These are phyloP conservation scores for Oryzaephilus surinamensis DNA, from an alignment of 1,140 invertebrate genomes.

Conservation along the genomic window DNA sequence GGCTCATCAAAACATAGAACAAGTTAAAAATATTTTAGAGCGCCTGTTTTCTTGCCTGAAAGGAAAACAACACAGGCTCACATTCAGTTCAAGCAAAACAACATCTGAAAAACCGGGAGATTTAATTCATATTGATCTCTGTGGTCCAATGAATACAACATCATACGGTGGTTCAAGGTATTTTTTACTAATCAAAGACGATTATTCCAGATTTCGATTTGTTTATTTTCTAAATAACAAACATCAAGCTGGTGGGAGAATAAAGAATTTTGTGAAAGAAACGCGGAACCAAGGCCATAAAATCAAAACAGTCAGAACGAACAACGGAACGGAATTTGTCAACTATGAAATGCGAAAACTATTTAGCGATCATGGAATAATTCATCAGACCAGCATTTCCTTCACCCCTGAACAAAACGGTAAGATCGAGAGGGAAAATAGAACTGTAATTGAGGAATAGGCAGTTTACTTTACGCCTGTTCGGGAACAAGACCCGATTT, in stretches of 20 bases:
- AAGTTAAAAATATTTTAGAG: no score
- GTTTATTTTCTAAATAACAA: constrained; percentile 30
- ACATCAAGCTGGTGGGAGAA: constrained; percentile 18
- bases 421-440: constrained; percentile 32
- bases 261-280: constrained; percentile 19
- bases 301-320: constrained; percentile 19
- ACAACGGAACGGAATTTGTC: constrained; percentile 20
- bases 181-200: constrained; percentile 34
- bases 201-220: constrained; percentile 25
- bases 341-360: constrained; percentile 16
- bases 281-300: constrained; percentile 13
- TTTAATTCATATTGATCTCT: constrained; percentile 37
- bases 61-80: no score
- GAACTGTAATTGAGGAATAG: constrained; percentile 34
- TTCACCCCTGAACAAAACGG: constrained; percentile 38
- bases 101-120: constrained; percentile 23
- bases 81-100: no score
- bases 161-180: constrained; percentile 28
- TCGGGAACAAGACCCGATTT: constrained; percentile 35
- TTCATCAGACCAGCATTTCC: constrained; percentile 13
- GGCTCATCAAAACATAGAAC: no score
- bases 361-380: constrained; percentile 19
- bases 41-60: no score
- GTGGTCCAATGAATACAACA: constrained; percentile 35
- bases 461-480: constrained; percentile 32